These are phyloP conservation scores for Peromyscus maniculatus DNA, from an alignment of 2,113 vertebrate species.

Conservation along the genomic window DNA sequence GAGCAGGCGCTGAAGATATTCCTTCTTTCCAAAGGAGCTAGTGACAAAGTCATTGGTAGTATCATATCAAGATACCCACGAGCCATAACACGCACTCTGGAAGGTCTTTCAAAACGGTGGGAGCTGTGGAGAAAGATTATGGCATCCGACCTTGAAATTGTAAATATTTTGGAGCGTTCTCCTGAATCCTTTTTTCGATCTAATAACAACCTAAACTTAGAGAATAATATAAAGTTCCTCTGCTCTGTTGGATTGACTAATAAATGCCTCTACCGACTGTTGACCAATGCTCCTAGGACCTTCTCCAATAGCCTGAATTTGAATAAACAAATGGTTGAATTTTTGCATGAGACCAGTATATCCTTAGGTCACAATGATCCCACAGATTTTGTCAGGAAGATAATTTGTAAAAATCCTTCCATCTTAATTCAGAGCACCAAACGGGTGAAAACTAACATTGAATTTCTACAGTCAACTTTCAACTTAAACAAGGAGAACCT, in stretches of 20 bases:
- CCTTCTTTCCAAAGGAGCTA: slow-evolving; percentile 88
- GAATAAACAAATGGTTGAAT: slow-evolving; percentile 88
- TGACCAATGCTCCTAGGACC: slow-evolving; percentile 88
- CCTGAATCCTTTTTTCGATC: slow-evolving; percentile 92
- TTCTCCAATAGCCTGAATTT: slow-evolving; percentile 91
- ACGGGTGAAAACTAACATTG: slow-evolving; percentile 86
- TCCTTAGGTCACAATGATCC: slow-evolving; percentile 84
- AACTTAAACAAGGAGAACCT: slow-evolving; percentile 84
- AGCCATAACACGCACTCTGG: slow-evolving; percentile 86
- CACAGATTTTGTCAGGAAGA: slow-evolving; percentile 84
- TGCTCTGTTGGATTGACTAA: slow-evolving; percentile 86
- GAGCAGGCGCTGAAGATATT: slow-evolving; percentile 87
- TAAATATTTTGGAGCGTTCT: slow-evolving; percentile 88
- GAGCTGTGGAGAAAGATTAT: slow-evolving; percentile 90
- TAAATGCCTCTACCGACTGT: slow-evolving; percentile 86
- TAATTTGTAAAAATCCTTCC: slow-evolving; percentile 90
- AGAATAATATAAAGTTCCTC: slow-evolving; percentile 90
- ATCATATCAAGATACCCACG: slow-evolving; percentile 90
- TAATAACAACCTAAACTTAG: slow-evolving; percentile 87
- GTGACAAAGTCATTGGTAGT: slow-evolving; percentile 83
- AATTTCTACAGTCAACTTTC: slow-evolving; percentile 85
- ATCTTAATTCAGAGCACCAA: slow-evolving; percentile 90
- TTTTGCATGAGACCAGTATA: slow-evolving; percentile 84
- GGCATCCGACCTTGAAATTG: slow-evolving; percentile 86
- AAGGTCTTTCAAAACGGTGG: slow-evolving; percentile 89